Percentiles rank a stretch among this genome's conserved stretches.
Evolutionary conservation across 2,888 invertebrate species (phyloP).

Genomic region (Agrotis exclamationis): DNA sequence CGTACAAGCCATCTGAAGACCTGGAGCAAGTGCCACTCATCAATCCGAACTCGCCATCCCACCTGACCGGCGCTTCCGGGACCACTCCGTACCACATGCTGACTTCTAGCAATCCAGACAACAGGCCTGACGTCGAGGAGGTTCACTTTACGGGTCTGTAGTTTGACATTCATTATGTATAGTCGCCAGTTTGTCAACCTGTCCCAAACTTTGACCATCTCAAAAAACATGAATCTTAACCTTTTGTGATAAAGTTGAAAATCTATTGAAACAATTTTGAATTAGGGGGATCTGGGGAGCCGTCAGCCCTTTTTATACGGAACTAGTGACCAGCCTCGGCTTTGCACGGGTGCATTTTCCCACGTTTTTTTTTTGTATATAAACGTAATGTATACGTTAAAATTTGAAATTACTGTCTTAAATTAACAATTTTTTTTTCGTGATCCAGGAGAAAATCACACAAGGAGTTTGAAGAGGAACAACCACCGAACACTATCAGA

Average conservation of each 20-base stretch:
- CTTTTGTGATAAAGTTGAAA: too few relatives aligned
- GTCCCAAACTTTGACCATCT: too few relatives aligned
- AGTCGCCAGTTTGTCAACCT: too few relatives aligned
- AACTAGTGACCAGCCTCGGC: too few relatives aligned
- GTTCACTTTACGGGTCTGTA: conserved; percentile 14
- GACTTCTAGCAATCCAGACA: conserved; percentile 59
- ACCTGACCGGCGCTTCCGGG: conserved; percentile 79
- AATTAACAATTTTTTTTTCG: conserved; percentile 17
- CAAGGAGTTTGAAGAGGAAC: conserved; percentile 71
- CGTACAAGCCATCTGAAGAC: conserved; percentile 97
- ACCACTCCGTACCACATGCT: conserved; percentile 81
- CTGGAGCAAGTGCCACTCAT: conserved; percentile 93
- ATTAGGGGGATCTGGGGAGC: too few relatives aligned
- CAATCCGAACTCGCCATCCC: conserved; percentile 89
- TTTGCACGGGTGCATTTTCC: too few relatives aligned
- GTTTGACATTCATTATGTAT: neutral
- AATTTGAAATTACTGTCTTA: neutral
- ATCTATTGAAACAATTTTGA: too few relatives aligned
- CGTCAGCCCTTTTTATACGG: too few relatives aligned
- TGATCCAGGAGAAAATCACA: conserved; percentile 72
- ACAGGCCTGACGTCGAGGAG: conserved; percentile 28
- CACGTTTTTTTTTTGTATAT: too few relatives aligned
- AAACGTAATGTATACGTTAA: too few relatives aligned
- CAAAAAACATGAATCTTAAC: too few relatives aligned
- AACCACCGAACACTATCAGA: conserved; percentile 75